phyloP scores from a whole-genome alignment of 2,113 vertebrate genomes.

The Penelope pileata region DNA sequence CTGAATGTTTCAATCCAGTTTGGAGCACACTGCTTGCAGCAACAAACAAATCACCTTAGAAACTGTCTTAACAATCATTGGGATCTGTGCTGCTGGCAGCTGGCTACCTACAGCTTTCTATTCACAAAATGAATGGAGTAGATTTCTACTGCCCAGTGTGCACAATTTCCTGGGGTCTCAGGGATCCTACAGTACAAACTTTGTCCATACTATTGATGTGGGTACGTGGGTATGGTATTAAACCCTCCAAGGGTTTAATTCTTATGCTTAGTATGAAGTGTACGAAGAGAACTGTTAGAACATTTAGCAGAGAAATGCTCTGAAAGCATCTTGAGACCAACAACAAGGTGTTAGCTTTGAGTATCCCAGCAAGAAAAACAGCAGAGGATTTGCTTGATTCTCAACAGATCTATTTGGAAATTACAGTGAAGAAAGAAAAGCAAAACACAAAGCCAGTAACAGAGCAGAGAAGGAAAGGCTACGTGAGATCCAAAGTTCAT shows the following conservation, averaged over 20 bases:
- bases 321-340: neutral
- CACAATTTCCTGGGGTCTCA: neutral
- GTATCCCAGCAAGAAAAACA: neutral
- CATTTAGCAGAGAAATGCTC: neutral
- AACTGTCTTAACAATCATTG: neutral
- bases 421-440: neutral
- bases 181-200: neutral
- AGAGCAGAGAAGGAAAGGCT: neutral
- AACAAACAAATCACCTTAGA: neutral
- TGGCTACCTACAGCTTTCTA: neutral
- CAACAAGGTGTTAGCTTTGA: neutral
- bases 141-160: neutral
- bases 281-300: neutral
- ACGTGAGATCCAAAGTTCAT: too few species aligned
- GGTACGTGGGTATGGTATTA: too few species aligned
- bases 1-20: neutral
- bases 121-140: neutral
- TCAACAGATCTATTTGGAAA: neutral
- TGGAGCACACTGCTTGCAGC: accelerated
- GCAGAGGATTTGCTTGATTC: neutral
- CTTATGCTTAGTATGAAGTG: neutral
- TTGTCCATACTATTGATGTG: too few species aligned
- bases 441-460: neutral
- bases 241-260: neutral
- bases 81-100: neutral